Percentiles rank a stretch among this genome's conserved stretches.
phyloP scores from a whole-genome alignment of 2,888 invertebrate genomes.

The Oxycera nigricornis region DNA sequence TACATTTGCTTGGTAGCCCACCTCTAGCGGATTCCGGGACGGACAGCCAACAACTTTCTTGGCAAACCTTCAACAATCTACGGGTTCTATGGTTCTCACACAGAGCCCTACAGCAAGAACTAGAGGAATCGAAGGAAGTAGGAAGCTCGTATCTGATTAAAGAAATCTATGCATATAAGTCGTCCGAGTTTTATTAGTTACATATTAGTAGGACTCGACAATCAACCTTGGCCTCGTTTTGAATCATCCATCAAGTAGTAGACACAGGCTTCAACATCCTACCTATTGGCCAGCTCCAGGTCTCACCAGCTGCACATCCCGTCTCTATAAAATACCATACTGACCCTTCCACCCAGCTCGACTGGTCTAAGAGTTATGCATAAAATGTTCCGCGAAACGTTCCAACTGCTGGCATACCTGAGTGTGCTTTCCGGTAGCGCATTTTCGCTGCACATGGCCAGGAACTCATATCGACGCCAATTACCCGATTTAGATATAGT shows the following conservation, averaged over 20 bases:
- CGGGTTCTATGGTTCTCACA: not conserved
- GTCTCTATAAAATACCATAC: not conserved
- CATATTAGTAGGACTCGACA: too few relatives aligned
- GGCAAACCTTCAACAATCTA: constrained; percentile 15
- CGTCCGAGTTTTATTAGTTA: not conserved
- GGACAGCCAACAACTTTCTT: constrained; percentile 1
- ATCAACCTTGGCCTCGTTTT: too few relatives aligned
- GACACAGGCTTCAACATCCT: too few relatives aligned
- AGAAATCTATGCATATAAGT: not conserved
- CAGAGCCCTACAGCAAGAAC: not conserved
- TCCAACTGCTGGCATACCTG: constrained; percentile 46
- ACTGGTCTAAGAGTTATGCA: not conserved
- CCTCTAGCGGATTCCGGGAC: not conserved
- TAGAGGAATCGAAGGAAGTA: not conserved
- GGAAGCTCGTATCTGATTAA: not conserved
- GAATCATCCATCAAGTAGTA: too few relatives aligned
- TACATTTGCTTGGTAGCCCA: constrained; percentile 20
- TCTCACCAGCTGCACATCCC: not conserved
- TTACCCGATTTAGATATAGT: constrained; percentile 44
- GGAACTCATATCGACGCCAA: constrained; percentile 45
- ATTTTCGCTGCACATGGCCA: constrained; percentile 46
- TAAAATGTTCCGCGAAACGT: constrained; percentile 48
- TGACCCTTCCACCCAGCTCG: not conserved
- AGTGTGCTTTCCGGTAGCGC: constrained; percentile 44
- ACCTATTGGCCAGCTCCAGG: not conserved